Evolutionary conservation across 2,113 vertebrate species (phyloP).

Genomic region (Catharus bicknelli): DNA sequence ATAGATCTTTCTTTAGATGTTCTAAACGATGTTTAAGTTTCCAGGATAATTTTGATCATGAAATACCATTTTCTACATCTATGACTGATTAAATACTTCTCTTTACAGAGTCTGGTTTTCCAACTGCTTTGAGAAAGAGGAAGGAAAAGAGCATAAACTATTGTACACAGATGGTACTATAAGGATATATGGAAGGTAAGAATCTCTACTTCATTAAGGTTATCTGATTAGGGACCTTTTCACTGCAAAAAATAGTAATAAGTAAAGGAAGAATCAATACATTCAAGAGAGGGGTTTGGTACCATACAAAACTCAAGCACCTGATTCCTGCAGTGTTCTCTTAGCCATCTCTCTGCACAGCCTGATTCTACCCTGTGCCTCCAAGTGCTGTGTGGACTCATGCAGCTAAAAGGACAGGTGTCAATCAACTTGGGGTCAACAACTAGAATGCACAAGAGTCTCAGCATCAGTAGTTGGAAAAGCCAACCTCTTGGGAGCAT

Average conservation of each 20-base stretch:
- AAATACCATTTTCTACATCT: background rate
- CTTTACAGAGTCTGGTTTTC: background rate
- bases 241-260: background rate
- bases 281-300: background rate
- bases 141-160: background rate
- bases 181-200: background rate
- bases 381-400: background rate
- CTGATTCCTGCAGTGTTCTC: background rate
- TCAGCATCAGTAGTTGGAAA: background rate
- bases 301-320: background rate
- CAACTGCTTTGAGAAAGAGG: background rate
- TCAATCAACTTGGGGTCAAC: background rate
- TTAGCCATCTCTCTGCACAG: background rate
- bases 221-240: background rate
- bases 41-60: background rate
- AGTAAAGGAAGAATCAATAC: background rate
- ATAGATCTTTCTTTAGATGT: background rate
- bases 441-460: background rate
- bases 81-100: background rate
- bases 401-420: background rate
- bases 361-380: background rate
- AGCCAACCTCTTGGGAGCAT: background rate
- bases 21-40: background rate
- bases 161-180: background rate
- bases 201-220: background rate